These are phyloP conservation scores for Drosophila histrio DNA, from an alignment of 2,888 invertebrate species.

Conservation along the genomic window DNA sequence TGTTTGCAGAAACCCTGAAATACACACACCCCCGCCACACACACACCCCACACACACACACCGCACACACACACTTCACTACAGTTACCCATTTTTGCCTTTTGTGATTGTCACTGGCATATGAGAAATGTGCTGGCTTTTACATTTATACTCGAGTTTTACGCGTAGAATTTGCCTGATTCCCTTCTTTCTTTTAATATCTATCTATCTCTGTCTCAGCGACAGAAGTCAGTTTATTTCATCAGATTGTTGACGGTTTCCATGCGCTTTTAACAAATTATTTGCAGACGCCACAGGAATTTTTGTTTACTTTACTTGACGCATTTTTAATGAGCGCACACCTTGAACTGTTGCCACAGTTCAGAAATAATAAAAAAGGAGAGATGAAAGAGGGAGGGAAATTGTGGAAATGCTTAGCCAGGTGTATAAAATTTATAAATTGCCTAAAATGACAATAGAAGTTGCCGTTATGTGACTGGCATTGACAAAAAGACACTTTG, in stretches of 20 bases:
- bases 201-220: not conserved
- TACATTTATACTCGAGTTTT: constrained; percentile 43
- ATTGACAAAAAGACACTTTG: constrained; percentile 41
- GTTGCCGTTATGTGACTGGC: constrained; percentile 49
- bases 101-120: constrained; percentile 44
- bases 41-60: constrained; percentile 16
- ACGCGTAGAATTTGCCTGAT: not conserved
- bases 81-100: constrained; percentile 12
- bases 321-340: constrained; percentile 65
- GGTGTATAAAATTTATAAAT: constrained; percentile 75
- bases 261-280: constrained; percentile 63
- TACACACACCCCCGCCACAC: constrained; percentile 13
- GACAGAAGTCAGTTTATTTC: constrained; percentile 33
- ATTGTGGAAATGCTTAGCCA: constrained; percentile 65
- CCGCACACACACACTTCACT: not conserved
- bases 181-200: not conserved
- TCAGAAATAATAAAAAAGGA: not conserved
- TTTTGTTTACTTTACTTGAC: constrained; percentile 41
- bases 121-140: constrained; percentile 65
- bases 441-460: constrained; percentile 57
- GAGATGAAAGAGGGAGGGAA: constrained; percentile 3
- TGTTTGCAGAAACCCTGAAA: constrained; percentile 37
- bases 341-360: constrained; percentile 58
- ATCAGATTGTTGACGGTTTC: constrained; percentile 47
- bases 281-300: constrained; percentile 54